A percentile compares a stretch with the other conserved stretches of the same genome.
Evolutionary conservation across 1,140 invertebrate species (phyloP).

Genomic region (Drosophila repletoides): DNA sequence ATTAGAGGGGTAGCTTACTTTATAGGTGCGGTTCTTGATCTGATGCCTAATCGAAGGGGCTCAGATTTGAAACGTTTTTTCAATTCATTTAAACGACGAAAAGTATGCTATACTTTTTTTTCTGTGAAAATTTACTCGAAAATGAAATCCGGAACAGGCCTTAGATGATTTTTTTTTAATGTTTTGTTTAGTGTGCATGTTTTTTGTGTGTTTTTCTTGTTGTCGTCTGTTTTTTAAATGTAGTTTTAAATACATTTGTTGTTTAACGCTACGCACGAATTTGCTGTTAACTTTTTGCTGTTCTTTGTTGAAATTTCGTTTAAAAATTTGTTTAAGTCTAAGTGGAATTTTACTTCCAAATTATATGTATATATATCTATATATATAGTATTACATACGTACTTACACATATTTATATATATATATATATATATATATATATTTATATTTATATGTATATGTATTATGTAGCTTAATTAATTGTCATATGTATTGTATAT

Average conservation of each 20-base stretch:
- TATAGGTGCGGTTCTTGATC: too few species aligned
- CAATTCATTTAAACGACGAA: too few species aligned
- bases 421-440: slow-evolving; percentile 13
- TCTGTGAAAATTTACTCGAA: too few species aligned
- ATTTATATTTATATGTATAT: slow-evolving; percentile 2
- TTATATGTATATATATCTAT: not conserved
- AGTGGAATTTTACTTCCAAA: slow-evolving; percentile 10
- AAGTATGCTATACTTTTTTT: slow-evolving; percentile 4
- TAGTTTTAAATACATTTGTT: slow-evolving; percentile 34
- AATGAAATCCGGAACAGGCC: too few species aligned
- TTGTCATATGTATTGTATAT: slow-evolving; percentile 61
- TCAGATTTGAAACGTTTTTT: too few species aligned
- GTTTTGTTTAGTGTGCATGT: not conserved
- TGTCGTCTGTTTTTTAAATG: slow-evolving; percentile 6
- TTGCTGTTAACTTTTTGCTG: slow-evolving; percentile 74
- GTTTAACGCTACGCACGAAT: slow-evolving; percentile 69
- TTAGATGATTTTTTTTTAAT: slow-evolving; percentile 4
- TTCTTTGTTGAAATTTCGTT: slow-evolving; percentile 63
- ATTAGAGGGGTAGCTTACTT: too few species aligned
- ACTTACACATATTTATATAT: not conserved
- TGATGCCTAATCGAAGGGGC: too few species aligned
- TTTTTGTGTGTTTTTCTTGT: slow-evolving; percentile 4
- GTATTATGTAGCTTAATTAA: slow-evolving; percentile 43
- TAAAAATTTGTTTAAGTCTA: slow-evolving; percentile 57
- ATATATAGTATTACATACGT: slow-evolving; percentile 2